Base-by-base conservation (phyloP, 2,888 invertebrate genomes). In the Mimachlamys varia region DNA sequence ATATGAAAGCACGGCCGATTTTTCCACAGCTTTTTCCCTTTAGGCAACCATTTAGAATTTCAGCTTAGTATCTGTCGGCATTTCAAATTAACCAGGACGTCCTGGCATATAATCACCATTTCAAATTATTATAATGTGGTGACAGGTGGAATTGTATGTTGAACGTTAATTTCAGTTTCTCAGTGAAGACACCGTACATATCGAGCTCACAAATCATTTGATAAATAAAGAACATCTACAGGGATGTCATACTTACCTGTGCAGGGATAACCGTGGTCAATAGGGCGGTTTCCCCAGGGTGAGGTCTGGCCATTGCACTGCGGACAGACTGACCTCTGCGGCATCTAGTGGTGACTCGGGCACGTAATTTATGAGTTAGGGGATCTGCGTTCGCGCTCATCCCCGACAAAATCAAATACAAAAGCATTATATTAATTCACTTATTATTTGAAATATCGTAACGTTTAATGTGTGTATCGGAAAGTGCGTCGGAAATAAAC, bases 331-430 rank as follows among this genome's bases (percentile, higher is more conserved):
- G 58, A 22, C 58, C 22, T 19, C 19, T 17, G 19, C n/a, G n/a
- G n/a, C n/a, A n/a, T n/a, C n/a, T n/a, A n/a, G n/a, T 76, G 76
- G 27, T 22, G 27, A 76, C 12, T 12, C 76, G 76, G 76, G 27
- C 76, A 76, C 76, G 33, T 33, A 76, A 76, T 76, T 76, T 76
- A 33, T 76, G 27, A 76, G 76, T 76, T 27, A 27, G 33, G 76
- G 76, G 76, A 76, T 76, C 76, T 76, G 76, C 76, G 27, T 76
- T 76, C 76, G 76, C 76, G 76, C 76, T 76, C 76, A 76, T 76
- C 27, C 76, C 76, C 33, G 27, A 33, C 76, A 76, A 76, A 76
- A 76, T 76, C 27, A 76, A 76, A 76, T 76, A n/a, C n/a, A n/a
- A n/a, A 2, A 19, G 33, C 27, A 76, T 27, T 33, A 22, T 27